These are phyloP conservation scores for Muricea muricata DNA, from an alignment of 92 coral and sea anemone genomes.

Conservation along the genomic window DNA sequence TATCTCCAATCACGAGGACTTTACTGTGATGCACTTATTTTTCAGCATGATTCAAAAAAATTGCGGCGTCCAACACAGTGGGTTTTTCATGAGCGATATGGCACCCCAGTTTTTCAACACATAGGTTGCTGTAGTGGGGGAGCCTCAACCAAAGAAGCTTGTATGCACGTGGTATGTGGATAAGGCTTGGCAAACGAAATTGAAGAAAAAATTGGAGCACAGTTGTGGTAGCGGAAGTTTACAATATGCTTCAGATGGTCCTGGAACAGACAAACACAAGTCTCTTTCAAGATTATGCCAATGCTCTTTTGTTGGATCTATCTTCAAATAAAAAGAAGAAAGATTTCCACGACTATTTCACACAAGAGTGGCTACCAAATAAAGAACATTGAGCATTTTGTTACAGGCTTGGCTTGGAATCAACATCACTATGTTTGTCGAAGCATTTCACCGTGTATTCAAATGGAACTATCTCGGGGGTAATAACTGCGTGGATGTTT, in stretches of 20 bases:
- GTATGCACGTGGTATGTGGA: conserved; percentile 64
- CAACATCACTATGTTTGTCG: conserved; percentile 71
- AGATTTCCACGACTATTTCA: conserved; percentile 59
- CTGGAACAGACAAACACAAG: neutral
- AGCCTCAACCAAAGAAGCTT: conserved; percentile 49
- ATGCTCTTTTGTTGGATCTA: too few species aligned
- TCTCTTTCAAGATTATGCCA: too few species aligned
- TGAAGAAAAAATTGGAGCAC: conserved; percentile 31
- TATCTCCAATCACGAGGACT: conserved; percentile 72
- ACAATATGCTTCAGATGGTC: conserved; percentile 52
- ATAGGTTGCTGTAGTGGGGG: conserved; percentile 57
- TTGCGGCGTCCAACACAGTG: conserved; percentile 39
- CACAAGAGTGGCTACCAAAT: conserved; percentile 62
- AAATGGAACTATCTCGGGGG: conserved; percentile 69
- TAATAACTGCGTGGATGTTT: conserved; percentile 64
- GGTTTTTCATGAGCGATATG: conserved; percentile 71
- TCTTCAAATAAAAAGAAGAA: too few species aligned
- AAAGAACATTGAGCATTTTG: conserved; percentile 65
- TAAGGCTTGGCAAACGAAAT: conserved; percentile 56
- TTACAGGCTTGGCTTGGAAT: conserved; percentile 62
- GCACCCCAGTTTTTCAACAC: conserved; percentile 75
- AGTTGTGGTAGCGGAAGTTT: conserved; percentile 36
- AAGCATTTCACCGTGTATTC: conserved; percentile 73
- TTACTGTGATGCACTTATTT: conserved; percentile 60
- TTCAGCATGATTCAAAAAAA: conserved; percentile 50